Evolutionary conservation across 2,888 invertebrate species (phyloP).

Genomic region (Chrysolina americana): DNA sequence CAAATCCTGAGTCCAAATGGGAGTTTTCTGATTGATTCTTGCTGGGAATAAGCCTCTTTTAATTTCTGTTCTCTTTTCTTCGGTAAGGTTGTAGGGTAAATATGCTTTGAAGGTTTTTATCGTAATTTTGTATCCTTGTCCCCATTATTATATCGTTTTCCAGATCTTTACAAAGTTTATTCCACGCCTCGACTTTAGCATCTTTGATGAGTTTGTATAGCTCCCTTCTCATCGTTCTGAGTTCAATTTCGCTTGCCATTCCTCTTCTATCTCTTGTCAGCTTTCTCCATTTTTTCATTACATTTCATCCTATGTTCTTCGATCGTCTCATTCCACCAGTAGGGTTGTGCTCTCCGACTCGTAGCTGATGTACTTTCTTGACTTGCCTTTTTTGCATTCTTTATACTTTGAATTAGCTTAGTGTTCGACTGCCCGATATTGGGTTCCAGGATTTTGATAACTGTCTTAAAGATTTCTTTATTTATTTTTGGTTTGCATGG

Average conservation of each 20-base stretch:
- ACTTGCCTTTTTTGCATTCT: neutral
- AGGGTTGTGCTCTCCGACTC: neutral
- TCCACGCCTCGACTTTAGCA: neutral
- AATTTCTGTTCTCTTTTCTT: conserved; percentile 9
- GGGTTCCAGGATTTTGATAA: neutral
- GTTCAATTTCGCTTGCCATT: too few species aligned
- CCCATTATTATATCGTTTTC: conserved; percentile 26
- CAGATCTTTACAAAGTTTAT: neutral
- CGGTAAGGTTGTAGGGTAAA: conserved; percentile 4
- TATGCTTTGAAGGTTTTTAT: conserved; percentile 12
- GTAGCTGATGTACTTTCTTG: neutral
- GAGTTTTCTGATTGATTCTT: neutral
- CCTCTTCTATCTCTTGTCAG: too few species aligned
- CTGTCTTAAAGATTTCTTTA: neutral
- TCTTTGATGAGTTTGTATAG: neutral
- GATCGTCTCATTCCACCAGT: neutral
- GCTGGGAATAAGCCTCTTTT: conserved; percentile 10
- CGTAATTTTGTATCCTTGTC: conserved; percentile 36
- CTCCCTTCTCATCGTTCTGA: too few species aligned
- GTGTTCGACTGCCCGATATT: too few species aligned
- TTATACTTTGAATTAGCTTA: neutral
- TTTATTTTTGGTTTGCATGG: neutral
- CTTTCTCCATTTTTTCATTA: neutral
- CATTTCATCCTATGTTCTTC: neutral
- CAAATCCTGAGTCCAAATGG: conserved; percentile 2